A percentile compares a stretch with the other conserved stretches of the same genome.
These are phyloP conservation scores for Clarias macrocephalus DNA, from an alignment of 2,113 vertebrate genomes.

Conservation along the genomic window DNA sequence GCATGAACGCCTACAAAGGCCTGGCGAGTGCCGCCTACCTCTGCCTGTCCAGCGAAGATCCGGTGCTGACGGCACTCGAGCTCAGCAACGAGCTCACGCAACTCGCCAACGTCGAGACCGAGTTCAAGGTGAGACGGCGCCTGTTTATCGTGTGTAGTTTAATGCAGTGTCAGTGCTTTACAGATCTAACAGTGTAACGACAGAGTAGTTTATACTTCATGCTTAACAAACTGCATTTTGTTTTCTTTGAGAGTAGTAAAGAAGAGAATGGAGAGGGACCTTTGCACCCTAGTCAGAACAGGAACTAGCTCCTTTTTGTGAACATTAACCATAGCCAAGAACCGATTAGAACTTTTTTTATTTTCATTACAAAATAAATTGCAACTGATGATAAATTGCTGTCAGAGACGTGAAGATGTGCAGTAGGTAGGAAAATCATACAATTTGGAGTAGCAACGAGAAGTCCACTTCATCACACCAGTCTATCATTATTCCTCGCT, in stretches of 20 bases:
- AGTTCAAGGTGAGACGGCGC: conserved; percentile 80
- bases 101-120: conserved; percentile 87
- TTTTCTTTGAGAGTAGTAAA: not conserved
- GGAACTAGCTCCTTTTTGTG: not conserved
- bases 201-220: not conserved
- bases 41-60: conserved; percentile 85
- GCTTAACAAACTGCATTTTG: not conserved
- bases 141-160: not conserved
- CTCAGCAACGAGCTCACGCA: conserved; percentile 87
- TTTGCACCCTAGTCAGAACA: not conserved
- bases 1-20: conserved; percentile 87
- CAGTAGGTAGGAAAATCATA: not conserved
- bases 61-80: conserved; percentile 70
- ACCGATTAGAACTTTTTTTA: not conserved
- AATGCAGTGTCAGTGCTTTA: not conserved
- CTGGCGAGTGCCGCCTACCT: conserved; percentile 86
- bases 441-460: not conserved
- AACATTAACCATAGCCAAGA: not conserved
- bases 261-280: not conserved
- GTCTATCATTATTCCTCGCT: not conserved
- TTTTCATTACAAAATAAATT: not conserved
- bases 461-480: not conserved
- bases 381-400: not conserved
- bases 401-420: too few species aligned
- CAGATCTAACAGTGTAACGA: not conserved